Conservation (phyloP, 1,140 invertebrate species). For the Nasonia longicornis region DNA sequence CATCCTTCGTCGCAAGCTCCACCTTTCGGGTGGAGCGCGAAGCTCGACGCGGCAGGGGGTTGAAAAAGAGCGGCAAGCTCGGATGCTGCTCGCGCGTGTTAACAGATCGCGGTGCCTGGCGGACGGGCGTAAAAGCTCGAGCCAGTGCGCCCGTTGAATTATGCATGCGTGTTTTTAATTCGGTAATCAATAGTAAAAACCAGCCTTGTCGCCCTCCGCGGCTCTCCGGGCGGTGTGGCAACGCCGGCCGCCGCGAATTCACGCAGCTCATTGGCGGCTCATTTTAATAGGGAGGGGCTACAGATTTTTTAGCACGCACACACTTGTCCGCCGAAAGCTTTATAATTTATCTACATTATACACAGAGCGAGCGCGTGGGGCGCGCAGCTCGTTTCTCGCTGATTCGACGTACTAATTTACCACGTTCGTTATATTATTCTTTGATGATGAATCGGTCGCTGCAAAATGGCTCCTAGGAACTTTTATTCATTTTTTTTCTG, state of each 20-base stretch:
- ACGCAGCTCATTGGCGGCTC: conserved; percentile 41
- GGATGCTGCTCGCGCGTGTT: not conserved
- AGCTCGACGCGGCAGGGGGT: not conserved
- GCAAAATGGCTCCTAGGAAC: not conserved
- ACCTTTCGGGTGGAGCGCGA: conserved; percentile 23
- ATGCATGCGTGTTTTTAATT: conserved; percentile 67
- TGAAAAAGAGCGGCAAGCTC: not conserved
- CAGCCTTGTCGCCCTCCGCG: conserved; percentile 54
- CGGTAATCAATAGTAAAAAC: conserved; percentile 67
- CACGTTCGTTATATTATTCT: conserved; percentile 42
- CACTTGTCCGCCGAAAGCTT: not conserved
- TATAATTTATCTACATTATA: conserved; percentile 41
- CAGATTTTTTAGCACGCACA: conserved; percentile 32
- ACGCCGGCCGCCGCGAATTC: conserved; percentile 44
- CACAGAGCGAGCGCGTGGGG: not conserved
- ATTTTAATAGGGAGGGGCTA: conserved; percentile 55
- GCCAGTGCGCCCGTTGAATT: conserved; percentile 55
- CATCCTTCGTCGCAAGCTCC: conserved; percentile 17
- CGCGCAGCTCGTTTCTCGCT: conserved; percentile 6
- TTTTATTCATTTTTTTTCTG: not conserved
- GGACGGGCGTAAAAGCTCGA: conserved; percentile 28
- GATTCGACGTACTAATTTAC: conserved; percentile 39
- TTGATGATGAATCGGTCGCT: conserved; percentile 14
- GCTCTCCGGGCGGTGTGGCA: conserved; percentile 36
- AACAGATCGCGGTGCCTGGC: conserved; percentile 45